A percentile compares a stretch with the other conserved stretches of the same genome.
phyloP scores from a whole-genome alignment of 2,888 invertebrate genomes.

The Drosophila greeni region DNA sequence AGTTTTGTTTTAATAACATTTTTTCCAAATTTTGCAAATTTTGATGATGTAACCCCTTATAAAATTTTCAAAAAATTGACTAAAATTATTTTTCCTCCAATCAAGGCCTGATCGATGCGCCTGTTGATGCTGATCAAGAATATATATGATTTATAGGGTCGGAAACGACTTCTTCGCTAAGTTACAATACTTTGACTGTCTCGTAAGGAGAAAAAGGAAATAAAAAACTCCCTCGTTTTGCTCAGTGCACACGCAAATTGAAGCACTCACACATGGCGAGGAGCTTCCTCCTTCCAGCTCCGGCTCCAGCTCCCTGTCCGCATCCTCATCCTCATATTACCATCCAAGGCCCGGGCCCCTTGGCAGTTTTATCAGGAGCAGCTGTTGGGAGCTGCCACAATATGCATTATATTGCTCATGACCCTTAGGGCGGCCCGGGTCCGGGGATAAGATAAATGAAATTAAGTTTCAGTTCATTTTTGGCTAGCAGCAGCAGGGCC shows the following conservation, averaged over 20 bases:
- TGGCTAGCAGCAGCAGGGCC: slow-evolving; percentile 22
- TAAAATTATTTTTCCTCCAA: too few species aligned
- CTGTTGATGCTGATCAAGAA: too few species aligned
- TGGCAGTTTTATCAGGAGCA: slow-evolving; percentile 44
- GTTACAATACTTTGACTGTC: too few species aligned
- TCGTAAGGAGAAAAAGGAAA: too few species aligned
- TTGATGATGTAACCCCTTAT: too few species aligned
- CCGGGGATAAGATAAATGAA: slow-evolving; percentile 67
- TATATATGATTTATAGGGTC: too few species aligned
- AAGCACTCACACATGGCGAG: slow-evolving; percentile 28
- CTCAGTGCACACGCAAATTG: slow-evolving; percentile 29
- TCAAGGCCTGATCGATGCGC: too few species aligned
- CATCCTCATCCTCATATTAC: not conserved
- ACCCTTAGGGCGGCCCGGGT: slow-evolving; percentile 56
- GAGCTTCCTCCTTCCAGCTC: slow-evolving; percentile 10
- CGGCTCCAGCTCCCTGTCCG: not conserved
- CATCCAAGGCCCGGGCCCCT: slow-evolving; percentile 8
- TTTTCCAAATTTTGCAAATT: too few species aligned
- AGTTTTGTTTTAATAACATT: too few species aligned
- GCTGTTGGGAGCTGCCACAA: slow-evolving; percentile 37
- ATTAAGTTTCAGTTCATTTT: slow-evolving; percentile 60
- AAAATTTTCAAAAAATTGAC: too few species aligned
- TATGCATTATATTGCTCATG: slow-evolving; percentile 48
- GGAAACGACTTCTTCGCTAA: too few species aligned
- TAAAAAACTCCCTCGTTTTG: too few species aligned